Conservation (phyloP, 2,797 vertebrate genomes). For the Enteromius argenteus region DNA sequence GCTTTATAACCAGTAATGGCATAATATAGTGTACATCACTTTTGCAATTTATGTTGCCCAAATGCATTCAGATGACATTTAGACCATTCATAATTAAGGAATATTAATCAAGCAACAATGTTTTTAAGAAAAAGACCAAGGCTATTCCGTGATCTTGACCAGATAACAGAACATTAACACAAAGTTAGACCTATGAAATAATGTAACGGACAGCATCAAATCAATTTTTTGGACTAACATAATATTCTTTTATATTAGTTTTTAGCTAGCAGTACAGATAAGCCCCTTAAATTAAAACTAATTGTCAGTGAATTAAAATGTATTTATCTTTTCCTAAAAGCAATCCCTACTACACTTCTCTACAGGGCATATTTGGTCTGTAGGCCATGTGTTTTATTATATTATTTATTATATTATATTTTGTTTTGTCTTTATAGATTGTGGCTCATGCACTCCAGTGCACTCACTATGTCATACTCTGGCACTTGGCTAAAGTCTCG, state of each 20-base stretch:
- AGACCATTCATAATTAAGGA: neutral
- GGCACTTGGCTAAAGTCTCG: conserved; percentile 88
- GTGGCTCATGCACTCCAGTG: conserved; percentile 91
- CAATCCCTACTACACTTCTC: neutral
- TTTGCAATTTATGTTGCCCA: neutral
- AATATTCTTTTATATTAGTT: neutral
- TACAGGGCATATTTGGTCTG: neutral
- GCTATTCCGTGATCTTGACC: neutral
- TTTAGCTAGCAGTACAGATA: neutral
- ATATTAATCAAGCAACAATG: neutral
- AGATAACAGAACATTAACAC: neutral
- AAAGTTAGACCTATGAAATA: neutral
- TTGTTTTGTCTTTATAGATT: conserved; percentile 73
- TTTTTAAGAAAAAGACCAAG: neutral
- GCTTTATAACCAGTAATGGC: neutral
- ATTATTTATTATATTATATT: conserved; percentile 11
- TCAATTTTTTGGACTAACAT: neutral
- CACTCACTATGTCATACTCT: conserved; percentile 90
- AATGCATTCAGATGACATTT: neutral
- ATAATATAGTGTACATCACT: neutral
- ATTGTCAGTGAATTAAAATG: neutral
- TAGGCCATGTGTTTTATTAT: neutral
- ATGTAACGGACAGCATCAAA: neutral
- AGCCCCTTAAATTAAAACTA: neutral
- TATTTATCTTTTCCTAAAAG: neutral